Conservation (phyloP, 2,797 vertebrate species). For the Ctenopoma multispine region DNA sequence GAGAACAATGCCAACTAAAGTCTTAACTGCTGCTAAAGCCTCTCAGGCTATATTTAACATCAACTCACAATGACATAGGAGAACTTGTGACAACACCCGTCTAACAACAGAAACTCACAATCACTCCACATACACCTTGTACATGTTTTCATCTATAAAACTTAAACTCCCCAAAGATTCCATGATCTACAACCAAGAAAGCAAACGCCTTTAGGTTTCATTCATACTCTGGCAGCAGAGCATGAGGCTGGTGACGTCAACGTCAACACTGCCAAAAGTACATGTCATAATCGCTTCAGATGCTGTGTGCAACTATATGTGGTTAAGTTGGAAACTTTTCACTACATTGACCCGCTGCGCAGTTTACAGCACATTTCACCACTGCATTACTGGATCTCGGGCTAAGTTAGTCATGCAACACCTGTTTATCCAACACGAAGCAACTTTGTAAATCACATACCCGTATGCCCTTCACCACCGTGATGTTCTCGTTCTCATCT, state of each 20-base stretch:
- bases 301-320: neutral
- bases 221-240: neutral
- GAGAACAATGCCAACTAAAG: constrained; percentile 17
- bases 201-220: neutral
- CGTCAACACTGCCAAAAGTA: constrained; percentile 33
- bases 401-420: neutral
- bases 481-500: constrained; percentile 95
- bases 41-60: constrained; percentile 64
- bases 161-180: neutral
- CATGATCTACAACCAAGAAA: neutral
- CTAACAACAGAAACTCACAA: neutral
- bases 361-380: neutral
- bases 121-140: neutral
- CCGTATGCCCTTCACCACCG: constrained; percentile 98
- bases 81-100: neutral
- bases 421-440: neutral
- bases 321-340: neutral
- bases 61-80: constrained; percentile 13
- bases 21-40: constrained; percentile 56
- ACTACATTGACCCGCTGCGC: neutral
- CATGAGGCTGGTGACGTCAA: constrained; percentile 42
- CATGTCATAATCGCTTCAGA: neutral
- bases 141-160: neutral
- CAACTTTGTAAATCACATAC: constrained; percentile 83
- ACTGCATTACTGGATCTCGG: neutral